Base-by-base conservation (phyloP, 2,888 invertebrate genomes). In the Glyphotaelius pellucidus region DNA sequence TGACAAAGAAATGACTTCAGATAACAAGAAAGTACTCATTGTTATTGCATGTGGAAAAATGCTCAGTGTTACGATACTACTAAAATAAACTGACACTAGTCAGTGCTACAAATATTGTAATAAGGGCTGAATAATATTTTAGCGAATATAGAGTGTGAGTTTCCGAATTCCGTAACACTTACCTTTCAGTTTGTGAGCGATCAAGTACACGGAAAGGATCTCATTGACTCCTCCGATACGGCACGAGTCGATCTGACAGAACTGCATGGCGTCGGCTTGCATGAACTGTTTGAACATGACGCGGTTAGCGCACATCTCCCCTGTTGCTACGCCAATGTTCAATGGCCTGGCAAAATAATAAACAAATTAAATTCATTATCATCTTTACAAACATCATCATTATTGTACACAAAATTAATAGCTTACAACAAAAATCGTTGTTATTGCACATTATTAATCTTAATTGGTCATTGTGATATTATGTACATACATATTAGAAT, bases 211-310 rank as follows among this genome's bases (percentile, higher is more conserved):
- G 0, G 98, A 96, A 0, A 99, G 95, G 93, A 98, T 97, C 95
- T 99, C 99, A 94, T 98, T 99, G 92, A 99, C 96, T 7, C 98
- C 98, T 0, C 98, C 99, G 93, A 99, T 97, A 91, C 99, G 96
- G 87, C 98, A 98, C 0, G 98, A 97, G 95, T 99, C 99, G 92
- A 99, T 98, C 96, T 99, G 99, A 94, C 98, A 99, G 95, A 96
- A 98, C 95, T 98, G 97, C 95, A 99, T 96, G 1, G 97, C 98
- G 38, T 97, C 97, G 30, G 97, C 96, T 95, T 98, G 98, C 38
- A 99, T 95, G 94, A 99, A 97, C 95, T 98, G 99, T 94, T 99
- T 99, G 96, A 99, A 99, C 96, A 99, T 97, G 0, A 99, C 98
- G 91, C 99, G 96, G 96, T 99, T 99, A 52, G 98, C 98, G 95